Conservation (phyloP, 1,140 invertebrate genomes). For the Coelopa frigida region DNA sequence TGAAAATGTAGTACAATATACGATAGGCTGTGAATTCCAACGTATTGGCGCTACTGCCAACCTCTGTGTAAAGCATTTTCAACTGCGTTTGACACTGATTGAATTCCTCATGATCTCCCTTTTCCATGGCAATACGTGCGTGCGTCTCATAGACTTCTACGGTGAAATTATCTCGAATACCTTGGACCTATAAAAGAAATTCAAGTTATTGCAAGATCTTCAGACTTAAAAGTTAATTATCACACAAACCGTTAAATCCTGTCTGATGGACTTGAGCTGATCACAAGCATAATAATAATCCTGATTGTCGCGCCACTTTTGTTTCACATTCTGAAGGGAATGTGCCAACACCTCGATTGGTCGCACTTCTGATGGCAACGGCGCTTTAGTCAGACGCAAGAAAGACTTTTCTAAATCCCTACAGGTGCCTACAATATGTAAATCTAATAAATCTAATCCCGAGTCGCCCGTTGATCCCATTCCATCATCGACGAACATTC, state of each 20-base stretch:
- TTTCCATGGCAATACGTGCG: conserved; percentile 92
- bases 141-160: conserved; percentile 97
- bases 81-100: conserved; percentile 98
- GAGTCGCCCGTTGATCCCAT: conserved; percentile 54
- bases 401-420: conserved; percentile 91
- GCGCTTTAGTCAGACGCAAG: conserved; percentile 89
- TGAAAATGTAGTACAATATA: conserved; percentile 96
- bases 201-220: conserved; percentile 6
- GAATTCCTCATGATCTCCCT: conserved; percentile 96
- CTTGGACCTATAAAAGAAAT: conserved; percentile 69
- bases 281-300: conserved; percentile 97
- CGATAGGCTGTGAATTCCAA: conserved; percentile 92
- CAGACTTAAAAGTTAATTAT: conserved; percentile 22
- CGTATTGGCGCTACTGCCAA: conserved; percentile 58
- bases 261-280: conserved; percentile 96
- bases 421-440: conserved; percentile 90
- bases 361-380: conserved; percentile 82
- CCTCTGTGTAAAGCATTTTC: conserved; percentile 79
- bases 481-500: conserved; percentile 27
- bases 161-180: conserved; percentile 87
- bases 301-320: conserved; percentile 77
- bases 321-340: conserved; percentile 84
- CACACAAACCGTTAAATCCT: conserved; percentile 85
- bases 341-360: conserved; percentile 77
- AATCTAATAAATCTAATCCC: conserved; percentile 66